Evolutionary conservation across 1,140 invertebrate species (phyloP).

Genomic region (Choristoneura fumiferana): DNA sequence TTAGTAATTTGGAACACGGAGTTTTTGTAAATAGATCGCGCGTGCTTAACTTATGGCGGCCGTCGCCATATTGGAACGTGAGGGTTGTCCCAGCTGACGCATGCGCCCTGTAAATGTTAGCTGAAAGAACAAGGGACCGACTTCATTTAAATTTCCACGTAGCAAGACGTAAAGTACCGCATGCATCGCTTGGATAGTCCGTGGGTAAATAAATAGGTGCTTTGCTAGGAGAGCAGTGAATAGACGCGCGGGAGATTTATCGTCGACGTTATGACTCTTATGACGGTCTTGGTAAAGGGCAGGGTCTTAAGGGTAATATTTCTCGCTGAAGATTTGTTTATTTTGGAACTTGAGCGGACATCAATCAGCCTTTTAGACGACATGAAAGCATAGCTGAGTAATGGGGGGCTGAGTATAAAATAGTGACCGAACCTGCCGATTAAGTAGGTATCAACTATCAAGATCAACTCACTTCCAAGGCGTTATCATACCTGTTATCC

Average conservation of each 20-base stretch:
- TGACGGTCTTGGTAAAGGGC: background rate
- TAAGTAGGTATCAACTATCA: too few relatives aligned
- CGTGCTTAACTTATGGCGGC: conserved; percentile 65
- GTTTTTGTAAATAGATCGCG: conserved; percentile 56
- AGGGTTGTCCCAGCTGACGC: conserved; percentile 52
- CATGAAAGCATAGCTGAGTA: background rate
- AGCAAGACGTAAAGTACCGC: background rate
- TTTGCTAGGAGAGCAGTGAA: background rate
- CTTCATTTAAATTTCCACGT: conserved; percentile 12
- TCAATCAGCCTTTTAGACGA: conserved; percentile 1
- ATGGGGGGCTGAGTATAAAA: too few relatives aligned
- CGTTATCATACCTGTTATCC: too few relatives aligned
- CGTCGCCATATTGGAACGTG: conserved; percentile 66
- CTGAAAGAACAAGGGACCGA: conserved; percentile 13
- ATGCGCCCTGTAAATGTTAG: conserved; percentile 52
- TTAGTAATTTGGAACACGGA: conserved; percentile 25
- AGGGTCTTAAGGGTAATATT: conserved; percentile 10
- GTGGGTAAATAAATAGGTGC: background rate
- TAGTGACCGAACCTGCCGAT: too few relatives aligned
- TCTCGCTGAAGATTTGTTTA: conserved; percentile 11
- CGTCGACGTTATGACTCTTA: background rate
- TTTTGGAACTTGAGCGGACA: background rate
- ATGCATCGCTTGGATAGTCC: background rate
- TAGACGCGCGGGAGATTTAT: background rate
- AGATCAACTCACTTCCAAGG: background rate